Conservation (phyloP, 2,797 vertebrate species). For the Sylvia borin region DNA sequence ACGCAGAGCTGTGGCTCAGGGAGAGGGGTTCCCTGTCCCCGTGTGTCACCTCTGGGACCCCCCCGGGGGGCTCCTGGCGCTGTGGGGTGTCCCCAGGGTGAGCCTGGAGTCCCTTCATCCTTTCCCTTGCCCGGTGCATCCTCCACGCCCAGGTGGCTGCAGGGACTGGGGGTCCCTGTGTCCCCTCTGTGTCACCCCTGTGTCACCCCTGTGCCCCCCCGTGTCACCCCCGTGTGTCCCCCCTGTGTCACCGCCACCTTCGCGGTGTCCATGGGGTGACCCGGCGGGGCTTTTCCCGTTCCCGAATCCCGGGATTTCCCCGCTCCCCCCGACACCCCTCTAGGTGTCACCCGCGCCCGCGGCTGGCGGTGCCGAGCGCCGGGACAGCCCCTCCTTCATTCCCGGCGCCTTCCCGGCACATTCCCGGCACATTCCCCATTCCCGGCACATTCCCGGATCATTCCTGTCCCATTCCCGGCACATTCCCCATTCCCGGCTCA, state of each 20-base stretch:
- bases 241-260: not conserved
- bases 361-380: not conserved
- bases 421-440: accelerated
- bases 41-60: not conserved
- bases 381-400: not conserved
- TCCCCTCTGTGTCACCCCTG: not conserved
- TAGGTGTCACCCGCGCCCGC: slow-evolving; percentile 10
- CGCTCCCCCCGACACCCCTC: not conserved
- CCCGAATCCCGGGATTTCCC: not conserved
- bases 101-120: not conserved
- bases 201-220: not conserved
- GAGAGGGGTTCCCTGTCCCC: accelerated
- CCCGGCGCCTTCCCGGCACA: accelerated
- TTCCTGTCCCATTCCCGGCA: not conserved
- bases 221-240: not conserved
- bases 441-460: too few relatives aligned
- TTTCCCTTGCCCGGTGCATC: not conserved
- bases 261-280: not conserved
- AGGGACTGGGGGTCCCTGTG: not conserved
- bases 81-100: not conserved
- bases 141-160: not conserved
- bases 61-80: not conserved
- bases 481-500: accelerated
- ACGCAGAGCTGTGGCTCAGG: accelerated
- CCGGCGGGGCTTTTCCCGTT: not conserved